Evolutionary conservation across 92 coral and sea anemone species (phyloP).

Genomic region (Heliopora coerulea): DNA sequence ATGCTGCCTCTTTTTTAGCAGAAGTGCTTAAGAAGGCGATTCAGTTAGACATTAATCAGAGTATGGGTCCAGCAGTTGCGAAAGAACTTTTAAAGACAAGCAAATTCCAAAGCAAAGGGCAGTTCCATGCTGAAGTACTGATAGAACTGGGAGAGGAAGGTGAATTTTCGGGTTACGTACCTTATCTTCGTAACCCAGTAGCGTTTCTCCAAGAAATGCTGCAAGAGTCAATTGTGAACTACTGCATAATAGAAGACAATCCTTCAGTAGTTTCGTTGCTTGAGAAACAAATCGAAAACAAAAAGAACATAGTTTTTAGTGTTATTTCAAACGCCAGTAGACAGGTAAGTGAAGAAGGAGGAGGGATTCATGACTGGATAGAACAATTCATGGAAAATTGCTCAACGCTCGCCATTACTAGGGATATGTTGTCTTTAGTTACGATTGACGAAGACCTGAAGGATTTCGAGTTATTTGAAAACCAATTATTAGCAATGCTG

Average conservation of each 20-base stretch:
- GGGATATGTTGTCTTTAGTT: conserved; percentile 23
- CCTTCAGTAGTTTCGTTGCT: not conserved
- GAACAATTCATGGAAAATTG: conserved; percentile 5
- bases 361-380: not conserved
- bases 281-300: not conserved
- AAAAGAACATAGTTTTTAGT: not conserved
- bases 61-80: conserved; percentile 21
- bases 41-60: not conserved
- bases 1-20: not conserved
- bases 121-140: conserved; percentile 21
- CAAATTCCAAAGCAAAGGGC: conserved; percentile 8
- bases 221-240: conserved; percentile 15
- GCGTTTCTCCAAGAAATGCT: not conserved
- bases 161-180: not conserved
- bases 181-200: conserved; percentile 16
- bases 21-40: conserved; percentile 10
- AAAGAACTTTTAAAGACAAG: not conserved
- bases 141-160: conserved; percentile 21
- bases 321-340: not conserved
- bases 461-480: conserved; percentile 17
- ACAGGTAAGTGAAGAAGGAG: not conserved
- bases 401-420: conserved; percentile 1
- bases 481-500: not conserved
- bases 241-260: not conserved
- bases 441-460: conserved; percentile 15